Conservation (phyloP, 2,797 vertebrate species). For the Silurus lanzhouensis region DNA sequence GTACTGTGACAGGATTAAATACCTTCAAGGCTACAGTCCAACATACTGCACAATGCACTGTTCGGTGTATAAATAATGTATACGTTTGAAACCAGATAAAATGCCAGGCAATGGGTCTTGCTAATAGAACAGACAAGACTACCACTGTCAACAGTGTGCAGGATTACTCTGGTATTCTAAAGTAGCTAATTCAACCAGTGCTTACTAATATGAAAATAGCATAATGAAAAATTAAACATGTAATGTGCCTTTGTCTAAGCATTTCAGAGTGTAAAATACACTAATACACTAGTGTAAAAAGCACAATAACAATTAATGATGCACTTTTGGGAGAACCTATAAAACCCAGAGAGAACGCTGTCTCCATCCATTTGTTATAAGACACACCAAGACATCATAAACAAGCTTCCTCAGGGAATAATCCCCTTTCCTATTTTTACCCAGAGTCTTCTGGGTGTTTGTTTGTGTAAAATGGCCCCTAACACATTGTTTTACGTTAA, state of each 20-base stretch:
- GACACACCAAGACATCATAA: slow-evolving; percentile 52
- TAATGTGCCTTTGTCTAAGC: slow-evolving; percentile 37
- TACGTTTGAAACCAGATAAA: background rate
- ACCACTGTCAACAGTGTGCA: background rate
- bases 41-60: background rate
- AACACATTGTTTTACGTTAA: slow-evolving; percentile 62
- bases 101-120: background rate
- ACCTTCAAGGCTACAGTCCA: background rate
- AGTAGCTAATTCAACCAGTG: slow-evolving; percentile 57
- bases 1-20: background rate
- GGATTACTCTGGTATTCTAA: background rate
- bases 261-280: slow-evolving; percentile 42
- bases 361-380: slow-evolving; percentile 50
- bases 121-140: background rate
- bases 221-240: slow-evolving; percentile 23
- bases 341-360: slow-evolving; percentile 48
- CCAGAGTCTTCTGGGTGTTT: slow-evolving; percentile 11
- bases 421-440: slow-evolving; percentile 17
- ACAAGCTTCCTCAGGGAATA: slow-evolving; percentile 49
- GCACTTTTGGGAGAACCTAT: slow-evolving; percentile 42
- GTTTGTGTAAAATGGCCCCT: slow-evolving; percentile 43
- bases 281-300: too few species aligned
- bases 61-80: background rate
- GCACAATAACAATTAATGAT: slow-evolving; percentile 59
- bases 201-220: slow-evolving; percentile 59